phyloP scores from a whole-genome alignment of 2,888 invertebrate species.

The Agrochola circellaris region DNA sequence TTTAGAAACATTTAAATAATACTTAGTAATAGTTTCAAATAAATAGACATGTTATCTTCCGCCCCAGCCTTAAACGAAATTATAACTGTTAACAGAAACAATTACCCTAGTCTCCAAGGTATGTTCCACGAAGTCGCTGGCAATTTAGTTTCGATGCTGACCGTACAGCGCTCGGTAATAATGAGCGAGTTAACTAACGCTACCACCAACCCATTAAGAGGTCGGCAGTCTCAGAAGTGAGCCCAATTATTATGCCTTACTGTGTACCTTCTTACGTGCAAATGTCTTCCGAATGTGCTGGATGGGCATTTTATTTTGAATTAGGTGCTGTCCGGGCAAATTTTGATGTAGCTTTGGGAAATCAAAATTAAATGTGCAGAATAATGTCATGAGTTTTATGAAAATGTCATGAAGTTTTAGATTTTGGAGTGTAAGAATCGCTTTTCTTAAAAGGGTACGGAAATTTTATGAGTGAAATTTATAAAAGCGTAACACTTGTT shows the following conservation, averaged over 20 bases:
- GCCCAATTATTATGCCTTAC: constrained; percentile 68
- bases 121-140: constrained; percentile 27
- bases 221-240: constrained; percentile 69
- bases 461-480: no score
- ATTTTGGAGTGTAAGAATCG: background rate
- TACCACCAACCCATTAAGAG: constrained; percentile 66
- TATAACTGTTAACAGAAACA: constrained; percentile 20
- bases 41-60: constrained; percentile 8
- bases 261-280: constrained; percentile 35
- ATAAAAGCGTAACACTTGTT: no score
- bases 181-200: constrained; percentile 68
- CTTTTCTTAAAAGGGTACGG: no score
- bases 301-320: constrained; percentile 9
- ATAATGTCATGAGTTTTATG: background rate
- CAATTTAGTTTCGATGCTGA: constrained; percentile 62
- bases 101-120: constrained; percentile 32
- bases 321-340: background rate
- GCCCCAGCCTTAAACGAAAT: constrained; percentile 16
- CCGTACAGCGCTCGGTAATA: constrained; percentile 59
- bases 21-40: background rate
- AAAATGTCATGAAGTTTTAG: background rate
- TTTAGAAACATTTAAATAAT: background rate
- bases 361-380: background rate
- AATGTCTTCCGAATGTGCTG: constrained; percentile 27
- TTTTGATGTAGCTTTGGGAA: background rate